Conservation (phyloP, 2,797 vertebrate species). For the Intellagama lesueurii region DNA sequence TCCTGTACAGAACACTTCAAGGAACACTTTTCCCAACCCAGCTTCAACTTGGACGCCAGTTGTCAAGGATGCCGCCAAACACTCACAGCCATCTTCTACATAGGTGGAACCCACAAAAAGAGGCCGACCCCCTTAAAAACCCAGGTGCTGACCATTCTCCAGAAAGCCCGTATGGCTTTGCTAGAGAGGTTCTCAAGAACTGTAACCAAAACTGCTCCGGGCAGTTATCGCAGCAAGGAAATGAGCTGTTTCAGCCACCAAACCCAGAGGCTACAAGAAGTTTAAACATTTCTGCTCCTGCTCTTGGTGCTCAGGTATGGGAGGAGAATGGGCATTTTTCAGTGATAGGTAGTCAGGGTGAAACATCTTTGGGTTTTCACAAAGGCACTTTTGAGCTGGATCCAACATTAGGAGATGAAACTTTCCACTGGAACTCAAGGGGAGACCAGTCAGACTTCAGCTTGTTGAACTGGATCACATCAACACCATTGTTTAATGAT, state of each 20-base stretch:
- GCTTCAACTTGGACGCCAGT: slow-evolving; percentile 87
- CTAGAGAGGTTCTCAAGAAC: not conserved
- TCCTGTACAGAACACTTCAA: slow-evolving; percentile 92
- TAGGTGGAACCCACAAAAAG: slow-evolving; percentile 74
- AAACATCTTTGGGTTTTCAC: slow-evolving; percentile 72
- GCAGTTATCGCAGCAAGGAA: slow-evolving; percentile 35
- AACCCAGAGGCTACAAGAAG: slow-evolving; percentile 46
- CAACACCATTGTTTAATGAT: slow-evolving; percentile 80
- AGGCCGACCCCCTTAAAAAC: slow-evolving; percentile 38
- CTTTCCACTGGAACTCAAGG: slow-evolving; percentile 59
- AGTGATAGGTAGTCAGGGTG: slow-evolving; percentile 54
- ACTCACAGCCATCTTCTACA: slow-evolving; percentile 78
- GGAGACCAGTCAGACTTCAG: slow-evolving; percentile 70
- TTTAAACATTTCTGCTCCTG: slow-evolving; percentile 28
- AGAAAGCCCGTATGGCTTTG: slow-evolving; percentile 33
- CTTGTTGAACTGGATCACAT: slow-evolving; percentile 81
- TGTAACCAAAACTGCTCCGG: slow-evolving; percentile 49
- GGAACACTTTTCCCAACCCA: slow-evolving; percentile 90
- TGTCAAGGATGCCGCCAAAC: slow-evolving; percentile 80
- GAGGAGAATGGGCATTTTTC: slow-evolving; percentile 55
- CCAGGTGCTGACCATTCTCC: slow-evolving; percentile 46
- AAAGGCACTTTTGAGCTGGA: slow-evolving; percentile 63
- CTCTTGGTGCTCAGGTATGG: slow-evolving; percentile 50
- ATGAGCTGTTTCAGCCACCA: slow-evolving; percentile 43
- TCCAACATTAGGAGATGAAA: slow-evolving; percentile 22